A percentile compares a stretch with the other conserved stretches of the same genome.
Conservation (phyloP, 2,797 vertebrate genomes). For the Rhyacichthys aspro region DNA sequence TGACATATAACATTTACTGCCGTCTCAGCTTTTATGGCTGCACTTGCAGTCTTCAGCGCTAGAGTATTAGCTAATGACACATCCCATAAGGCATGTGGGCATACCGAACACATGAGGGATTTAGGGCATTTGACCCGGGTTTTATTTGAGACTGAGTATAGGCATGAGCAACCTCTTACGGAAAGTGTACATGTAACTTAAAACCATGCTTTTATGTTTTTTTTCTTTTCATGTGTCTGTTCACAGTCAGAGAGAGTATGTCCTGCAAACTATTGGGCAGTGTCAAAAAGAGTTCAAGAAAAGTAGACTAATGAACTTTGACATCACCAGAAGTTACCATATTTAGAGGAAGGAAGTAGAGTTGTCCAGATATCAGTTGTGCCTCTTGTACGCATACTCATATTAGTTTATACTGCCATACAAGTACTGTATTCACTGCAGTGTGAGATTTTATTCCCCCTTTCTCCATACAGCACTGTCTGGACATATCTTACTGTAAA, state of each 20-base stretch:
- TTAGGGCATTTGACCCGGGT: slow-evolving; percentile 34
- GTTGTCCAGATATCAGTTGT: no score
- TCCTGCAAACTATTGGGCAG: not conserved
- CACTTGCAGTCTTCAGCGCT: slow-evolving; percentile 11
- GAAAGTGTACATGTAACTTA: slow-evolving; percentile 1
- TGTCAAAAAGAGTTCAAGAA: not conserved
- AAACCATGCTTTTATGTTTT: not conserved
- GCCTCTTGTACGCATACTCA: no score
- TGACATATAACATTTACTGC: slow-evolving; percentile 44
- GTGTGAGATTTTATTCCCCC: no score
- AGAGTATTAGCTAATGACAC: slow-evolving; percentile 53
- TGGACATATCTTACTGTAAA: no score
- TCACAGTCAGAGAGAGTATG: not conserved
- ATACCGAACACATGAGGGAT: slow-evolving; percentile 42
- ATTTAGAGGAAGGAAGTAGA: not conserved
- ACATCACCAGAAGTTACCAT: not conserved
- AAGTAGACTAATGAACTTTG: not conserved
- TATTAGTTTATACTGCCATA: no score
- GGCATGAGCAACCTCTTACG: slow-evolving; percentile 11
- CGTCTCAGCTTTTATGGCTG: slow-evolving; percentile 53
- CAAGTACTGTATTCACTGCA: no score
- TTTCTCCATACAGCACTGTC: no score
- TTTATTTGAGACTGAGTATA: slow-evolving; percentile 24
- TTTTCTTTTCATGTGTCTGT: not conserved
- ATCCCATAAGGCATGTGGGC: slow-evolving; percentile 47